Percentiles rank a stretch among this genome's conserved stretches.
phyloP scores from a whole-genome alignment of 2,888 invertebrate species.

The Willowsia nigromaculata region DNA sequence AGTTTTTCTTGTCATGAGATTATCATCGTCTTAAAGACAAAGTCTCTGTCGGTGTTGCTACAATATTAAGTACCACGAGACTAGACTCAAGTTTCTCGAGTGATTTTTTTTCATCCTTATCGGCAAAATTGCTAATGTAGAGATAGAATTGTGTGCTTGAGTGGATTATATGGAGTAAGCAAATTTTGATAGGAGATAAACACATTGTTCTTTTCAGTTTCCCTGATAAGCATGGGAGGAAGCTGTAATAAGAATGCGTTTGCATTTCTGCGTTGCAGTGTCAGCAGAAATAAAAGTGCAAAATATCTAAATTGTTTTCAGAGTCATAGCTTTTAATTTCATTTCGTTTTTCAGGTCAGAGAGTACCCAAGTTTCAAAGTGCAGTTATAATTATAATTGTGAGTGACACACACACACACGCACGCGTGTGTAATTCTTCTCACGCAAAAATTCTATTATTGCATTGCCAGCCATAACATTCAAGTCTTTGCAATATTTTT shows the following conservation, averaged over 20 bases:
- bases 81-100: too few species aligned
- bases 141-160: too few species aligned
- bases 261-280: not conserved
- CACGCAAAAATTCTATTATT: not conserved
- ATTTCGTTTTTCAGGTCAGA: conserved; percentile 21
- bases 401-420: not conserved
- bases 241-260: not conserved
- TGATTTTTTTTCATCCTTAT: too few species aligned
- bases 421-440: not conserved
- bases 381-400: too few species aligned
- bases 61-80: too few species aligned
- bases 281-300: not conserved
- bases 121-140: too few species aligned
- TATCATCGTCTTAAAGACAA: conserved; percentile 11
- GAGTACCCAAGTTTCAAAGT: not conserved
- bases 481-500: not conserved
- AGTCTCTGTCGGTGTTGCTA: too few species aligned
- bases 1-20: conserved; percentile 53
- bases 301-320: not conserved
- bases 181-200: too few species aligned
- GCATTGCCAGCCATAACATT: not conserved
- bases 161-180: too few species aligned
- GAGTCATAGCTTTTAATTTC: conserved; percentile 21
- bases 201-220: not conserved
- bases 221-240: not conserved